Conservation (phyloP, 1,140 invertebrate species). For the Coptotermes formosanus region DNA sequence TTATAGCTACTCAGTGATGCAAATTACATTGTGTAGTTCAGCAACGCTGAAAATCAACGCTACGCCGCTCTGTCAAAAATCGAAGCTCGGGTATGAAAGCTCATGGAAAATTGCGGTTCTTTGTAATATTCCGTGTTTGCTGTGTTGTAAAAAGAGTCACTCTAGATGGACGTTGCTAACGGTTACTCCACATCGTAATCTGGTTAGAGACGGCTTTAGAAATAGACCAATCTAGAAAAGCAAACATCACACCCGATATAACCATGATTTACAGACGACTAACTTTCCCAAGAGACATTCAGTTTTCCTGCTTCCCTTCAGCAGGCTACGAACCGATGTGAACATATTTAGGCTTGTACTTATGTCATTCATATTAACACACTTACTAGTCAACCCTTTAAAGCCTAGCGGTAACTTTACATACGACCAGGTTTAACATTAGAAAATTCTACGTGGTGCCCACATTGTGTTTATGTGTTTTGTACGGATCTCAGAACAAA, state of each 20-base stretch:
- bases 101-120: background rate
- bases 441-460: no score
- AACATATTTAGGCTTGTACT: no score
- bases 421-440: no score
- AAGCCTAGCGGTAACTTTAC: no score
- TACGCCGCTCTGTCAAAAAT: background rate
- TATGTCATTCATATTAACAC: no score
- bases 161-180: background rate
- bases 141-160: background rate
- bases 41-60: background rate
- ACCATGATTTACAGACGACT: background rate
- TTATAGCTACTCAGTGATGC: background rate
- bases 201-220: background rate
- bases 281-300: background rate
- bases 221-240: background rate
- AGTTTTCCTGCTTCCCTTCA: background rate
- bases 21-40: background rate
- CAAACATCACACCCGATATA: background rate
- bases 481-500: no score
- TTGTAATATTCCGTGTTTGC: conserved; percentile 18
- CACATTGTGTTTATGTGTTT: no score
- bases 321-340: background rate
- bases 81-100: background rate
- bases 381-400: no score
- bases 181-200: background rate